phyloP scores from a whole-genome alignment of 2,888 invertebrate species.

The Clistopyga incitator region DNA sequence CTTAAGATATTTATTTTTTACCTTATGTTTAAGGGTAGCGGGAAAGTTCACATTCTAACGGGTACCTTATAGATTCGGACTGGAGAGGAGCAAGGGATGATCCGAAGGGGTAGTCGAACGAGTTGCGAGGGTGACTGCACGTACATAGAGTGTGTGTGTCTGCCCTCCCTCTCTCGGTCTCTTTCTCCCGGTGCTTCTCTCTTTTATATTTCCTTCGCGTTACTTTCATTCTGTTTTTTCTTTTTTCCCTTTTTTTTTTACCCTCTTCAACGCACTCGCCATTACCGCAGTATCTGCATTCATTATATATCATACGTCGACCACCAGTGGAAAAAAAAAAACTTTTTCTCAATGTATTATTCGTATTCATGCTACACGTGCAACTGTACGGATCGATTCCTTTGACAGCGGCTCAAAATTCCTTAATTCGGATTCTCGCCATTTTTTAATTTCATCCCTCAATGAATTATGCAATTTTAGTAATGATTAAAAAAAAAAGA shows the following conservation, averaged over 20 bases:
- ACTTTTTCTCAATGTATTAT: constrained; percentile 10
- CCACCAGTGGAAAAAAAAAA: constrained; percentile 9
- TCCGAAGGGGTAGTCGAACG: constrained; percentile 49
- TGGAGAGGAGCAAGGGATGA: constrained; percentile 29
- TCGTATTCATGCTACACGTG: not conserved
- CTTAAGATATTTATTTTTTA: not conserved
- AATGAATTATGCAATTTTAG: not conserved
- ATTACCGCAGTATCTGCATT: constrained; percentile 27
- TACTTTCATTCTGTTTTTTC: constrained; percentile 4
- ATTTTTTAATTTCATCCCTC: not conserved
- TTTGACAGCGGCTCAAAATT: not conserved
- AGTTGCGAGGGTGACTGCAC: constrained; percentile 38
- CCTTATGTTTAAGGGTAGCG: not conserved
- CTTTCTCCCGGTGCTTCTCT: not conserved
- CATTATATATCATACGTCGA: constrained; percentile 29
- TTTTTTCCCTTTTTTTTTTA: too few relatives aligned
- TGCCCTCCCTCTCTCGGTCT: not conserved
- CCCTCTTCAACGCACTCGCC: constrained; percentile 22
- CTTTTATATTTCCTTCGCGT: constrained; percentile 18
- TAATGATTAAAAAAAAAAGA: not conserved
- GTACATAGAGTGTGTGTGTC: constrained; percentile 5
- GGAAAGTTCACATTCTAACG: constrained; percentile 26
- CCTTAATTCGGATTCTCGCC: not conserved
- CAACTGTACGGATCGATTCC: not conserved
- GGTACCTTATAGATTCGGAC: constrained; percentile 24